Evolutionary conservation across 2,888 invertebrate species (phyloP), one percentile per base, ranked within the genome.

Genomic region (Exephanes ischioxanthus): DNA sequence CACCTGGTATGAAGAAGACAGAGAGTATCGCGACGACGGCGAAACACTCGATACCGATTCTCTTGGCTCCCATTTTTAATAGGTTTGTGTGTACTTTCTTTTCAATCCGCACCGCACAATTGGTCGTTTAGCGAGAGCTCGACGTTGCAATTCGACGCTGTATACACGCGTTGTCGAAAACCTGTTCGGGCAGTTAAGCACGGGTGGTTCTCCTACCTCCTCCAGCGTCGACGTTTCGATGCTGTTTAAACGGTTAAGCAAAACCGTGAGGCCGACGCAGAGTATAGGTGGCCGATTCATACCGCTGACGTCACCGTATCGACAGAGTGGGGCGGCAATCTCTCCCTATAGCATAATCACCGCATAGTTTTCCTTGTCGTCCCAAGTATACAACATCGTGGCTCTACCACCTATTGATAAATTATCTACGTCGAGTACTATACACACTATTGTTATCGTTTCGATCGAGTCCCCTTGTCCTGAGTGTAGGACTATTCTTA

Each of bases 301-400:
- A 37, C 77, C 76, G 48, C 55, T 80, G 85, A 84, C 87, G 86
- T 87, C 87, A 80, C 37, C 81, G 55, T 71, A 61, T 80, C 86
- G 72, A 63, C 53, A 81, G 81, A 87, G 87, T 84, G 84, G 87
- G 86, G 86, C 80, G 16, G 7, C 86, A 76, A 79, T 82, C 80
- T 84, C 77, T 68, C 58, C 72, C 84, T 82, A 75, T 85, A 81
- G 78, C 84, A 37, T 70, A 78, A 22, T 73, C 51, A 5, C 26
- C 53, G 51, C 48, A 68, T 73, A 45, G 67, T 84, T 33, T 33
- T 63, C 72, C 63, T 30, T 72, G 22, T 37, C 26, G 22, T 19
- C n/a, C 51, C 11, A 3, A 30, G 4, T 53, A 33, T 71, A 53
- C 53, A 11, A 33, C 3, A 71, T 11, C 33, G 19, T 53, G 6